phyloP scores from a whole-genome alignment of 2,888 invertebrate genomes.

The Perizoma flavofasciatum region DNA sequence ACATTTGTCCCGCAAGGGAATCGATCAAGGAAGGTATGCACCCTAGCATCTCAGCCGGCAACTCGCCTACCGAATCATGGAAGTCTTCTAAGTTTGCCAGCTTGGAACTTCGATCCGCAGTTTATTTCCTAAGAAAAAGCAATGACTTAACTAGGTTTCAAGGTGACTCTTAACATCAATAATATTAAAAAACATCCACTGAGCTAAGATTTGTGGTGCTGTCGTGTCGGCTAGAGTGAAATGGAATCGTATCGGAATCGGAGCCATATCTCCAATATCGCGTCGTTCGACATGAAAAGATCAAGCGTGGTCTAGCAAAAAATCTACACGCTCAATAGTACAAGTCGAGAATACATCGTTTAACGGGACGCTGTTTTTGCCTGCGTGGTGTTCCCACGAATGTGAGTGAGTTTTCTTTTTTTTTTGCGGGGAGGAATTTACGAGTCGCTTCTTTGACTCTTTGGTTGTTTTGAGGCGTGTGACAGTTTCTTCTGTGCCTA shows the following conservation, averaged over 20 bases:
- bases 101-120: too few relatives aligned
- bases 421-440: constrained; percentile 22
- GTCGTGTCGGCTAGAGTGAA: background rate
- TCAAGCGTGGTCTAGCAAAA: constrained; percentile 18
- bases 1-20: too few relatives aligned
- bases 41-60: too few relatives aligned
- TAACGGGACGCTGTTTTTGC: constrained; percentile 38
- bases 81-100: too few relatives aligned
- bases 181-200: too few relatives aligned
- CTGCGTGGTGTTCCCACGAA: constrained; percentile 35
- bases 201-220: background rate
- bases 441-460: constrained; percentile 9
- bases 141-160: too few relatives aligned
- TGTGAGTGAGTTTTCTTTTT: constrained; percentile 30
- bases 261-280: constrained; percentile 7
- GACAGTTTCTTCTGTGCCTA: constrained; percentile 16
- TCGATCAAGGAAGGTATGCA: too few relatives aligned
- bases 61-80: too few relatives aligned
- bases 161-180: too few relatives aligned
- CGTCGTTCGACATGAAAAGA: constrained; percentile 18
- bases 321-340: constrained; percentile 26
- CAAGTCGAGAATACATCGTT: constrained; percentile 36
- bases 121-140: too few relatives aligned
- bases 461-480: constrained; percentile 19
- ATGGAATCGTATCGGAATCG: background rate